Conservation (phyloP, 2,797 vertebrate genomes). For the Poecilia velifera region DNA sequence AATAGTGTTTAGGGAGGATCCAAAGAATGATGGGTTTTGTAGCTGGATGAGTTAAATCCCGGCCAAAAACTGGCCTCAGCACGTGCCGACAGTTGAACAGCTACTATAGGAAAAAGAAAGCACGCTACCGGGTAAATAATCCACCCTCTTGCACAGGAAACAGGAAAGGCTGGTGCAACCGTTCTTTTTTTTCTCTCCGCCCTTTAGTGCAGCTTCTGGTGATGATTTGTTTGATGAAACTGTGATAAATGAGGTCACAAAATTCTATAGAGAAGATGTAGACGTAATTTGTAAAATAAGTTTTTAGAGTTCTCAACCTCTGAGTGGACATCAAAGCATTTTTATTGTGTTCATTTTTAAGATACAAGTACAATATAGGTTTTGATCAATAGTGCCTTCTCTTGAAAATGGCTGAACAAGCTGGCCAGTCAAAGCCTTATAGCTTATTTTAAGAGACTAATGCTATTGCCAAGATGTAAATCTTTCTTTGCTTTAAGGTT, state of each 20-base stretch:
- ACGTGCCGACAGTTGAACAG: neutral
- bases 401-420: neutral
- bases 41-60: neutral
- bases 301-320: neutral
- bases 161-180: constrained; percentile 6
- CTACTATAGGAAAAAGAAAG: neutral
- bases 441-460: neutral
- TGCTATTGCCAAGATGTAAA: neutral
- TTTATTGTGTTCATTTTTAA: neutral
- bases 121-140: constrained; percentile 13
- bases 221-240: neutral
- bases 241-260: neutral
- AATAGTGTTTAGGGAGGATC: constrained; percentile 6
- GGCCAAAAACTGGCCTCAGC: neutral
- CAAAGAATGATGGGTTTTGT: constrained; percentile 14
- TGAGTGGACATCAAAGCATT: neutral
- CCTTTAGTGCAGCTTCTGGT: neutral
- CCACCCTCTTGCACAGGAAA: constrained; percentile 58
- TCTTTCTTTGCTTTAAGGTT: neutral
- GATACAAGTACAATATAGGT: neutral
- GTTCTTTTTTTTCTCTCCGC: neutral
- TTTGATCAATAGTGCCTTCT: neutral
- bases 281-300: neutral
- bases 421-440: neutral
- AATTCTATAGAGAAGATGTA: neutral